phyloP scores from a whole-genome alignment of 2,113 vertebrate genomes.

The Chascanopsetta lugubris region DNA sequence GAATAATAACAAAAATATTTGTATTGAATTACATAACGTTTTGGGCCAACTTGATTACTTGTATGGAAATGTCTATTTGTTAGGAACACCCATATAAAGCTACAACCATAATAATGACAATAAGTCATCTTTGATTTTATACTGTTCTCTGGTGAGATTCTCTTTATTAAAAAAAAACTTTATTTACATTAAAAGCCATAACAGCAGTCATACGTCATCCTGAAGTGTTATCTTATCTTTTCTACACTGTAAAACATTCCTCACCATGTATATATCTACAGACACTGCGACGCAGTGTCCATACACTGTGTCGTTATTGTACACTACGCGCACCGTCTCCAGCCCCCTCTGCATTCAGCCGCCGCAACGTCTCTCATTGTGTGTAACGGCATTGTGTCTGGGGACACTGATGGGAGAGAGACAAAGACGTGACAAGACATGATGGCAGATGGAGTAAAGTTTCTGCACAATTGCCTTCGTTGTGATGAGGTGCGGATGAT shows the following conservation, averaged over 20 bases:
- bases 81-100: too few species aligned
- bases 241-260: background rate
- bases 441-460: slow-evolving; percentile 62
- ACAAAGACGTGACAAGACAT: slow-evolving; percentile 47
- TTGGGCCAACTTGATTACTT: too few species aligned
- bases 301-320: slow-evolving; percentile 10
- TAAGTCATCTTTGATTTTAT: too few species aligned
- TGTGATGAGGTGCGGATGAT: slow-evolving; percentile 47
- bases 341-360: slow-evolving; percentile 24
- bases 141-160: too few species aligned
- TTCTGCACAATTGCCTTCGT: slow-evolving; percentile 77
- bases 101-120: too few species aligned
- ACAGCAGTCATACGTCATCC: background rate
- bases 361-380: slow-evolving; percentile 35
- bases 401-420: slow-evolving; percentile 48
- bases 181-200: too few species aligned
- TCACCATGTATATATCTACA: background rate
- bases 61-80: too few species aligned
- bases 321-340: background rate
- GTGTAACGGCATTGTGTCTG: slow-evolving; percentile 50
- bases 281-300: slow-evolving; percentile 4
- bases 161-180: too few species aligned
- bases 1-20: too few species aligned
- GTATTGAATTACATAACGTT: too few species aligned
- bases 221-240: background rate